Conservation (phyloP, 2,888 invertebrate genomes). For the Ischnus inquisitorius region DNA sequence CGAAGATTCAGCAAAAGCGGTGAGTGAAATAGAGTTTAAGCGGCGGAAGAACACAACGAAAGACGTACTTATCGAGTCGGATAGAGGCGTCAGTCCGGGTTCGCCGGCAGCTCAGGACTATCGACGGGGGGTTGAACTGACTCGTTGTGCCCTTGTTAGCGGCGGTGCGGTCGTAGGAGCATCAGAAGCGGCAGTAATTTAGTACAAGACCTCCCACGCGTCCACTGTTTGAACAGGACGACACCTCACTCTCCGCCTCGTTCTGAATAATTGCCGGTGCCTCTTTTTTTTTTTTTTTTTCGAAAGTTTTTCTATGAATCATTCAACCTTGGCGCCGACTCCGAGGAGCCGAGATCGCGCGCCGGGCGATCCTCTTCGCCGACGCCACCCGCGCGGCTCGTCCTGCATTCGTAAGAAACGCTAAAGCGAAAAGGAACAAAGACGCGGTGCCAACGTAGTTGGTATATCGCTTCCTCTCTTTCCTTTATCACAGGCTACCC, state of each 20-base stretch:
- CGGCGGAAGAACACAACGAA: constrained; percentile 6
- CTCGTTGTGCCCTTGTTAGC: constrained; percentile 53
- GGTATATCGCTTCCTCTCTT: too few species aligned
- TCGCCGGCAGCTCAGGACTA: constrained; percentile 26
- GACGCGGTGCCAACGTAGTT: too few species aligned
- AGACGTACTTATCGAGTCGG: constrained; percentile 59
- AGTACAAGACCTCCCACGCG: constrained; percentile 63
- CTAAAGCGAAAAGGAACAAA: neutral
- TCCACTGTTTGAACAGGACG: constrained; percentile 66
- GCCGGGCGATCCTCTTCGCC: constrained; percentile 24
- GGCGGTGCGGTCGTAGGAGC: constrained; percentile 32
- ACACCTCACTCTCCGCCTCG: constrained; percentile 64
- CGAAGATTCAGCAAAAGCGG: neutral
- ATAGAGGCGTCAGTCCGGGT: constrained; percentile 63
- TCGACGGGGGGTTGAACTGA: constrained; percentile 51
- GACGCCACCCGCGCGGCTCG: constrained; percentile 7
- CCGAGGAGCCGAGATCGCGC: constrained; percentile 25
- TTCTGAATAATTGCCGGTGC: constrained; percentile 64
- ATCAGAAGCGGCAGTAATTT: constrained; percentile 42
- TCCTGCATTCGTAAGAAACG: neutral
- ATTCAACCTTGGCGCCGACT: constrained; percentile 45
- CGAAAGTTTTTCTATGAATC: constrained; percentile 61
- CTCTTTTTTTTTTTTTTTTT: constrained; percentile 16
- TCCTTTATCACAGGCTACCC: too few species aligned
- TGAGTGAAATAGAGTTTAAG: neutral